Evolutionary conservation across 2,797 vertebrate species (phyloP).

Genomic region (Acanthis flammea): DNA sequence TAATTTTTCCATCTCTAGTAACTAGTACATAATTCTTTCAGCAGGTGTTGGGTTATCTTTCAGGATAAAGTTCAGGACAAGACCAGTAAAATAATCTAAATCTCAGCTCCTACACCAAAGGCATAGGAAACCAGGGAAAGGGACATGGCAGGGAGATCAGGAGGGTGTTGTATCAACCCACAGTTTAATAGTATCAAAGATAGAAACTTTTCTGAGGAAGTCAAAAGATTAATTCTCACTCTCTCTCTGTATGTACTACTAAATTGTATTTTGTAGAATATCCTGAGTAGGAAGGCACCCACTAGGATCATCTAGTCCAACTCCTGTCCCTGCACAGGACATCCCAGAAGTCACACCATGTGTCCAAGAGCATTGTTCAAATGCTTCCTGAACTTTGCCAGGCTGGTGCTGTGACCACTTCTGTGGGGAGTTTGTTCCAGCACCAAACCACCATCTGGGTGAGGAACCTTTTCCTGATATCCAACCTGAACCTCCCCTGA

Average conservation of each 20-base stretch:
- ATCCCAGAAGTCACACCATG: not conserved
- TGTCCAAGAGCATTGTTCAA: not conserved
- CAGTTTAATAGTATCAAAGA: not conserved
- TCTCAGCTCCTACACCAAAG: not conserved
- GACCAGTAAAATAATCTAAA: not conserved
- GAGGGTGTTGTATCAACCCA: not conserved
- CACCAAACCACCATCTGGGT: fast-evolving
- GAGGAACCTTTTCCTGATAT: not conserved
- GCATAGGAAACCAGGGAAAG: not conserved
- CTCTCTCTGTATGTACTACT: not conserved
- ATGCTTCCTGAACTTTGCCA: not conserved
- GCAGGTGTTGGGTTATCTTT: not conserved
- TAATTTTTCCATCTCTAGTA: not conserved
- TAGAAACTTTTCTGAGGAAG: not conserved
- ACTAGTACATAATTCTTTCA: not conserved
- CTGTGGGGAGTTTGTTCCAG: not conserved
- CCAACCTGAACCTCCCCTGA: not conserved
- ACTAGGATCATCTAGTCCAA: fast-evolving
- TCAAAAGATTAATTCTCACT: not conserved
- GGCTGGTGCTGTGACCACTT: not conserved
- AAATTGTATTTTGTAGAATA: not conserved
- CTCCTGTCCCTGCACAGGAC: no score
- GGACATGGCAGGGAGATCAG: not conserved
- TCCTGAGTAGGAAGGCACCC: not conserved
- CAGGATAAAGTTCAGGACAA: not conserved